Evolutionary conservation across 2,797 vertebrate genomes (phyloP).

Genomic region (Diglossa cyanea): DNA sequence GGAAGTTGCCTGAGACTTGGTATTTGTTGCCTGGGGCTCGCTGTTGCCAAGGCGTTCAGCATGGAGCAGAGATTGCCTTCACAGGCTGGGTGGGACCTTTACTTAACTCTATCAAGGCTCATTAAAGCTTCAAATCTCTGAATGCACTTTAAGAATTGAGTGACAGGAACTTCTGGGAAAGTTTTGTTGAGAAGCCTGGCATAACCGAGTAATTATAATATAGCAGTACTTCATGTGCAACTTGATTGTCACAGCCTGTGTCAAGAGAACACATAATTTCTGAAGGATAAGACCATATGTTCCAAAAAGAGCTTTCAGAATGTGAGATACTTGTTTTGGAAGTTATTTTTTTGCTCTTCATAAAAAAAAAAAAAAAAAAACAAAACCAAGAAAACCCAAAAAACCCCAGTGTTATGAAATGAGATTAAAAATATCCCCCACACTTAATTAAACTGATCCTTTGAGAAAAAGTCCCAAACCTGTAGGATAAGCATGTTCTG

Average conservation of each 20-base stretch:
- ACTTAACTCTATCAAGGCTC: constrained; percentile 46
- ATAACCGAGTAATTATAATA: constrained; percentile 61
- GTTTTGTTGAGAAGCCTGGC: constrained; percentile 61
- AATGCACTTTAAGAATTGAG: constrained; percentile 52
- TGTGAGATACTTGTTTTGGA: constrained; percentile 55
- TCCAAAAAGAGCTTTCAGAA: constrained; percentile 60
- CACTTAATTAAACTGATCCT: constrained; percentile 17
- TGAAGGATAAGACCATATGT: constrained; percentile 67
- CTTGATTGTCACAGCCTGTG: constrained; percentile 67
- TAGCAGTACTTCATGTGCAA: constrained; percentile 63
- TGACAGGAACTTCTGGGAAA: constrained; percentile 69
- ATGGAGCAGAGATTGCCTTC: neutral
- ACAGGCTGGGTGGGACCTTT: constrained; percentile 37
- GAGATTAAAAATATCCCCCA: neutral
- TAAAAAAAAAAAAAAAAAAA: neutral
- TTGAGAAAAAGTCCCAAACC: neutral
- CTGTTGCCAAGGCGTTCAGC: constrained; percentile 4
- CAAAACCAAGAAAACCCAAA: neutral
- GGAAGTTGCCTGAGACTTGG: neutral
- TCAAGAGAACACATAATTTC: constrained; percentile 63
- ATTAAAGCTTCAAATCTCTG: constrained; percentile 63
- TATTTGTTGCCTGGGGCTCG: constrained; percentile 9
- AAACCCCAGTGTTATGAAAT: constrained; percentile 12
- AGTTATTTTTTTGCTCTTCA: constrained; percentile 13
- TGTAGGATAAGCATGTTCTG: neutral